These are phyloP conservation scores for Athene cunicularia DNA, from an alignment of 2,113 vertebrate genomes.

Conservation along the genomic window DNA sequence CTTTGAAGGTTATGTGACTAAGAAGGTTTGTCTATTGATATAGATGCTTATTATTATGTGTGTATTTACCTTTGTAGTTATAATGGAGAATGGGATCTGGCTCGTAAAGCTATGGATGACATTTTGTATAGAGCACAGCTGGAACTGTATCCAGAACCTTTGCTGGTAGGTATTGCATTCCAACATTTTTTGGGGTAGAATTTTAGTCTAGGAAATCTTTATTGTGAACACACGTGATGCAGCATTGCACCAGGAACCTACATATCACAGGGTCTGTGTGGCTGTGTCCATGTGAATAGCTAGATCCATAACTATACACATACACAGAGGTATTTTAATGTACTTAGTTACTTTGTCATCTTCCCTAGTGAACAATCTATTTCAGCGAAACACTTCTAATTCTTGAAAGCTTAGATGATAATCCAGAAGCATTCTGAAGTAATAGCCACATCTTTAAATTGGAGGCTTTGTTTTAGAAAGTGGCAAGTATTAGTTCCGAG, in stretches of 20 bases:
- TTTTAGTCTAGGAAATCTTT: neutral
- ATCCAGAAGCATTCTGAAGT: neutral
- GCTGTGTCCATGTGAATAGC: neutral
- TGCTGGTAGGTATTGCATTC: conserved; percentile 85
- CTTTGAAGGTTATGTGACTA: neutral
- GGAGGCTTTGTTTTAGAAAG: neutral
- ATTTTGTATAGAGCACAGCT: conserved; percentile 94
- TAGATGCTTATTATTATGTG: neutral
- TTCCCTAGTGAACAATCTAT: neutral
- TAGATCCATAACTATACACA: neutral
- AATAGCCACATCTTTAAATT: neutral
- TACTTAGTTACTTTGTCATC: neutral
- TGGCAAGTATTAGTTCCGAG: neutral
- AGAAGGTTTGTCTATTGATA: neutral
- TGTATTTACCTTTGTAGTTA: conserved; percentile 79
- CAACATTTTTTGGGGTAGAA: neutral
- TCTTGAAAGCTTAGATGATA: neutral
- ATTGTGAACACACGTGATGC: too few relatives aligned
- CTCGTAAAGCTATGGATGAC: conserved; percentile 94
- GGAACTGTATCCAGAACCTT: conserved; percentile 93
- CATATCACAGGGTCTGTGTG: neutral
- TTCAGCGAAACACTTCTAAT: neutral
- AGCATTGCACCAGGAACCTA: neutral
- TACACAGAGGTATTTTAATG: neutral
- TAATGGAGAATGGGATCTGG: conserved; percentile 94